Percentiles rank a stretch among this genome's conserved stretches.
phyloP scores from a whole-genome alignment of 2,797 vertebrate species.

The Thaleichthys pacificus region DNA sequence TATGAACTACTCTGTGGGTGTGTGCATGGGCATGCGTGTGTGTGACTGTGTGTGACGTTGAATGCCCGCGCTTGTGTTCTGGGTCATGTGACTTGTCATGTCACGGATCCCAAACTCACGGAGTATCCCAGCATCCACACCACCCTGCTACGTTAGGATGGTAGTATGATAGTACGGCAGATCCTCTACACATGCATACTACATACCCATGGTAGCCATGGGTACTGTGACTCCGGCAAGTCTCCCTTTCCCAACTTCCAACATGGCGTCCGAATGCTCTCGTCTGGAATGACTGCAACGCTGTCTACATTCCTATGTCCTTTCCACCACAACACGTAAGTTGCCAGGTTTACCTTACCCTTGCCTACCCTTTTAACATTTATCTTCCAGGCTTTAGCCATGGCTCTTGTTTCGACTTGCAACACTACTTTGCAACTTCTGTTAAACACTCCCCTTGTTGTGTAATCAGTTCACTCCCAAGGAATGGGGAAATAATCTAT shows the following conservation, averaged over 20 bases:
- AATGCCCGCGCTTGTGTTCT: too few relatives aligned
- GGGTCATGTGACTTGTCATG: too few relatives aligned
- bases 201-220: too few relatives aligned
- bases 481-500: neutral
- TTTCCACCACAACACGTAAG: neutral
- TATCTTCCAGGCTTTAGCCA: conserved; percentile 6
- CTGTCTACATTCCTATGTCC: too few relatives aligned
- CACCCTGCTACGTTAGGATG: too few relatives aligned
- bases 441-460: conserved; percentile 11
- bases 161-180: too few relatives aligned
- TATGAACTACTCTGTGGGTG: conserved; percentile 5
- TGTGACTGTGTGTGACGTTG: conserved; percentile 19
- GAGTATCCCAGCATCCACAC: too few relatives aligned
- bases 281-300: too few relatives aligned
- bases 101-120: too few relatives aligned
- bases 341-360: neutral
- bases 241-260: neutral
- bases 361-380: neutral
- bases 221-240: neutral
- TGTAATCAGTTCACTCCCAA: conserved; percentile 3
- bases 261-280: neutral
- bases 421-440: conserved; percentile 24
- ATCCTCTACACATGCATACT: too few relatives aligned
- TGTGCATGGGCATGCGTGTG: conserved; percentile 21
- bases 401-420: neutral